Evolutionary conservation across 2,888 invertebrate species (phyloP), one percentile per base, ranked within the genome.

Genomic region (Catocala sponsa): DNA sequence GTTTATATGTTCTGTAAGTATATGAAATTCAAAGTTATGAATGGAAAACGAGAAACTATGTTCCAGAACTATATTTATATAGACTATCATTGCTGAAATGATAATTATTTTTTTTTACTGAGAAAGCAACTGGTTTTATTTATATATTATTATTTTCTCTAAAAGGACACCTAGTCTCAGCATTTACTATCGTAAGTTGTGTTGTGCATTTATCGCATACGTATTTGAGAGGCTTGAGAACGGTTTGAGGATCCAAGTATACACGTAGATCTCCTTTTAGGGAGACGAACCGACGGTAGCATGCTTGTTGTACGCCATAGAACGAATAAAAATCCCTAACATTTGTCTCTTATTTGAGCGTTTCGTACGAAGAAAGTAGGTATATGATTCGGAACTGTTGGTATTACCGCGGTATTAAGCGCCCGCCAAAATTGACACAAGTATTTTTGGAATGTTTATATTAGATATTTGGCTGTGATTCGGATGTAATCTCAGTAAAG

Each of bases 391-490:
- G 46, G 46, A 48, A 57, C 58, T 46, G 63, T 33, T 55, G 46
- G 50, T 58, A 55, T 61, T 59, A 48, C 13, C 33, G 13, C 32
- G 44, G 53, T 38, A 35, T 38, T 33, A 32, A 48, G 6, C 12
- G 42, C 55, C 48, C 57, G 51, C 52, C 46, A 55, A 73, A 72
- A 64, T 65, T 63, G 12, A 63, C 59, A 68, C 54, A 65, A 63
- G 72, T 85, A 85, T 87, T 87, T 90, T 87, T 85, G 81, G 86
- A 89, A 80, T 73, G 86, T 86, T 84, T 87, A 78, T 76, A 80
- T 79, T 81, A 79, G 41, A 25, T 80, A 75, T 83, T 86, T 86
- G 91, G 91, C 92, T 92, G 92, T 92, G 92, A 92, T 85, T 86
- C 79, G 83, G 70, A 81, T 78, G 83, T 87, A 82, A 82, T 84